phyloP scores from a whole-genome alignment of 2,888 invertebrate genomes.

The Diarsia brunnea region DNA sequence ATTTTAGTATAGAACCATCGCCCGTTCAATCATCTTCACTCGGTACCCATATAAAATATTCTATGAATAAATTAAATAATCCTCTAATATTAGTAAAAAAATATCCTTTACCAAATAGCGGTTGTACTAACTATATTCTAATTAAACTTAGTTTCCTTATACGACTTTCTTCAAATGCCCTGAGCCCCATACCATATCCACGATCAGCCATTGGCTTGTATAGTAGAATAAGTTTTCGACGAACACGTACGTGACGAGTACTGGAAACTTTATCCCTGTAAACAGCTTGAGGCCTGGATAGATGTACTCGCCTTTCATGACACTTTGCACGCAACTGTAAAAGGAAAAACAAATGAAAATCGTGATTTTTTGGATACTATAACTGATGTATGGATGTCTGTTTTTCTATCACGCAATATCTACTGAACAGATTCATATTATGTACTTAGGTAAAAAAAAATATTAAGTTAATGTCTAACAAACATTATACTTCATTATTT shows the following conservation, averaged over 20 bases:
- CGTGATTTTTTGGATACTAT: no score
- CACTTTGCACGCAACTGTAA: conserved; percentile 77
- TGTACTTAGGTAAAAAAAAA: no score
- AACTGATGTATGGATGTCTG: no score
- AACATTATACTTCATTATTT: no score
- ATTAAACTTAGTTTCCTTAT: conserved; percentile 20
- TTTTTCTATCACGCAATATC: no score
- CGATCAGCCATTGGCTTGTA: conserved; percentile 79
- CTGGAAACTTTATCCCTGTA: conserved; percentile 69
- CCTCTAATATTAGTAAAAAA: conserved; percentile 37
- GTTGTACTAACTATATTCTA: background rate
- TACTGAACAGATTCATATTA: no score
- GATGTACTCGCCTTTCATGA: conserved; percentile 76
- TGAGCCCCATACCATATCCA: conserved; percentile 80
- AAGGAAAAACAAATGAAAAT: background rate
- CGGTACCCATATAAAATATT: background rate
- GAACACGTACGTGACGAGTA: conserved; percentile 73
- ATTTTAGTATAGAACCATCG: background rate
- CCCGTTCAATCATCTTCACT: conserved; percentile 19
- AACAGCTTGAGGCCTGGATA: conserved; percentile 79
- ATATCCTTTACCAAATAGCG: conserved; percentile 41
- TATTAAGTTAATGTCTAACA: no score
- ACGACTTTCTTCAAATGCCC: conserved; percentile 61
- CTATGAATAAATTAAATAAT: conserved; percentile 45
- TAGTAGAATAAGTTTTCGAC: conserved; percentile 81